Percentiles rank a stretch among this genome's conserved stretches.
Conservation (phyloP, 2,113 vertebrate genomes). For the Elaphurus davidianus region DNA sequence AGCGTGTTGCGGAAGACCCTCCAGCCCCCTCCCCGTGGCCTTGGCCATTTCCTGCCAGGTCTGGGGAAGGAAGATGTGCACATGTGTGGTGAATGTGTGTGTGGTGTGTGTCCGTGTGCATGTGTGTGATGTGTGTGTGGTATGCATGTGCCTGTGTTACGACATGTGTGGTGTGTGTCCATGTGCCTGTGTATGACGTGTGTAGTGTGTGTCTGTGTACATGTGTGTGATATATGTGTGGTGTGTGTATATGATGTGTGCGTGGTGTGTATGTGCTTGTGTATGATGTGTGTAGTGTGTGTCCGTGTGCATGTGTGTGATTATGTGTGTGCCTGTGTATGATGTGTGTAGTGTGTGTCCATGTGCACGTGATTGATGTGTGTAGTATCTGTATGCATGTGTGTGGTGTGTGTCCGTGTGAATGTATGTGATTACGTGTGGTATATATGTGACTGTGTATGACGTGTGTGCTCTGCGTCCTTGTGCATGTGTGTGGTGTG, state of each 20-base stretch:
- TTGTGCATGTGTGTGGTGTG: fast-evolving
- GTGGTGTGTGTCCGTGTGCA: fast-evolving
- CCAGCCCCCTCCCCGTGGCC: fast-evolving
- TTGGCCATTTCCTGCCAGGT: not conserved
- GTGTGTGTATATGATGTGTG: too few relatives aligned
- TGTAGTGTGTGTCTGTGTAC: too few relatives aligned
- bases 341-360: too few relatives aligned
- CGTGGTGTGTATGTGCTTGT: fast-evolving
- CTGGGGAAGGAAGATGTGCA: fast-evolving
- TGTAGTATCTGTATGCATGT: too few relatives aligned
- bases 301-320: too few relatives aligned
- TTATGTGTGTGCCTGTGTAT: not conserved
- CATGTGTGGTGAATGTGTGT: fast-evolving
- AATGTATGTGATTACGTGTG: not conserved
- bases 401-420: too few relatives aligned
- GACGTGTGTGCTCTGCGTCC: not conserved
- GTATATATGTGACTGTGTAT: fast-evolving
- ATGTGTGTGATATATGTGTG: too few relatives aligned
- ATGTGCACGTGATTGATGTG: fast-evolving
- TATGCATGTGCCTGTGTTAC: not conserved
- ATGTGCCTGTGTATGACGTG: not conserved
- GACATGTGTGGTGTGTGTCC: too few relatives aligned
- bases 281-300: fast-evolving
- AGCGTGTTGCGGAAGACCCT: fast-evolving
- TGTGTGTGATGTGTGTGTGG: not conserved